Evolutionary conservation across 2,888 invertebrate genomes (phyloP).

Genomic region (Drosophila nr. perissopoda): DNA sequence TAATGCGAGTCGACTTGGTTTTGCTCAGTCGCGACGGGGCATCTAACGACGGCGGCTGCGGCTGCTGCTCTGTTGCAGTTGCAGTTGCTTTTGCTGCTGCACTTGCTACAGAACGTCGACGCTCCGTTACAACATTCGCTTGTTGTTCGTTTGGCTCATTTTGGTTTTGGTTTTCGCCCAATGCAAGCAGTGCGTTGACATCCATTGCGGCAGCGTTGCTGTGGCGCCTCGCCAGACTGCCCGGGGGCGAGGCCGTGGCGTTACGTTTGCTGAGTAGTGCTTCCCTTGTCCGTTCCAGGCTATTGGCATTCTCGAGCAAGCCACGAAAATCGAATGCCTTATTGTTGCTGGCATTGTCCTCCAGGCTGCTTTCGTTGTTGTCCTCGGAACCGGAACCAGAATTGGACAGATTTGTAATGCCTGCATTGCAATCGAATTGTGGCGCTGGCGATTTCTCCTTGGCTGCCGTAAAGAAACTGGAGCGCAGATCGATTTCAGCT

Average conservation of each 20-base stretch:
- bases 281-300: slow-evolving; percentile 87
- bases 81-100: background rate
- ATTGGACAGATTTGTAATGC: slow-evolving; percentile 78
- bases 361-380: slow-evolving; percentile 73
- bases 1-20: slow-evolving; percentile 79
- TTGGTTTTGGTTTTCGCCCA: slow-evolving; percentile 86
- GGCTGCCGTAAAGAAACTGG: slow-evolving; percentile 85
- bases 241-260: slow-evolving; percentile 38
- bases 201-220: slow-evolving; percentile 83
- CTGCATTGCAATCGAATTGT: slow-evolving; percentile 84
- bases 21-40: slow-evolving; percentile 76
- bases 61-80: slow-evolving; percentile 51
- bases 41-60: slow-evolving; percentile 65
- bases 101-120: slow-evolving; percentile 26
- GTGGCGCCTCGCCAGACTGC: slow-evolving; percentile 15
- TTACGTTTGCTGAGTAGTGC: slow-evolving; percentile 72
- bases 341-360: slow-evolving; percentile 56
- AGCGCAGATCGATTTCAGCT: slow-evolving; percentile 86
- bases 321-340: slow-evolving; percentile 84
- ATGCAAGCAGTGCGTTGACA: slow-evolving; percentile 88
- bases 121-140: background rate
- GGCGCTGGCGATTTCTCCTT: slow-evolving; percentile 71
- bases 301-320: slow-evolving; percentile 87
- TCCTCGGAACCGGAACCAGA: slow-evolving; percentile 82
- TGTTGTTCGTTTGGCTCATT: slow-evolving; percentile 50